These are phyloP conservation scores for Criorhina ranunculi DNA, from an alignment of 2,888 invertebrate genomes.

Conservation along the genomic window DNA sequence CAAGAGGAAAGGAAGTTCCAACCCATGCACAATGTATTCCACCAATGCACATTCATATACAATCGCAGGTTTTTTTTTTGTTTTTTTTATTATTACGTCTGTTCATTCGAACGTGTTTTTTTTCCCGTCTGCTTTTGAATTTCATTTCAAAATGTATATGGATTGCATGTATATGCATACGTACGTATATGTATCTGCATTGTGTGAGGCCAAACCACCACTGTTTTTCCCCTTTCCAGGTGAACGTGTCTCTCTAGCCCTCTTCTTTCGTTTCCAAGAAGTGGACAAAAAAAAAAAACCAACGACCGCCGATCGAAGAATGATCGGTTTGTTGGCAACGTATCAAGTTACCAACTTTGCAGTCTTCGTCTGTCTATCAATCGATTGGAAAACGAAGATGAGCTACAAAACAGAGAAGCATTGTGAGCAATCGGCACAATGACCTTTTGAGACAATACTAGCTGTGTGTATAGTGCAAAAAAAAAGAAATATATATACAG, in stretches of 20 bases:
- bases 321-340: slow-evolving; percentile 31
- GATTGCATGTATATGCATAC: background rate
- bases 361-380: background rate
- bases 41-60: slow-evolving; percentile 49
- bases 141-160: slow-evolving; percentile 13
- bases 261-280: slow-evolving; percentile 42
- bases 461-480: slow-evolving; percentile 11
- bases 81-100: slow-evolving; percentile 14
- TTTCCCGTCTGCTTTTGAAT: slow-evolving; percentile 40
- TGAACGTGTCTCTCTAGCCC: slow-evolving; percentile 16
- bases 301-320: slow-evolving; percentile 20
- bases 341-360: slow-evolving; percentile 28
- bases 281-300: slow-evolving; percentile 27
- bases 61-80: slow-evolving; percentile 11
- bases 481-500: background rate
- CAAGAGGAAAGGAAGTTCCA: slow-evolving; percentile 43
- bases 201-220: slow-evolving; percentile 29
- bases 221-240: slow-evolving; percentile 38
- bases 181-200: slow-evolving; percentile 11
- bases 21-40: slow-evolving; percentile 21
- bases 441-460: slow-evolving; percentile 38
- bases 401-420: slow-evolving; percentile 1
- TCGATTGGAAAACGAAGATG: background rate
- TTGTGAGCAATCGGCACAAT: slow-evolving; percentile 32
- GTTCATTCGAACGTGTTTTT: slow-evolving; percentile 3